phyloP scores from a whole-genome alignment of 2,113 vertebrate species.

The Cynoglossus semilaevis region DNA sequence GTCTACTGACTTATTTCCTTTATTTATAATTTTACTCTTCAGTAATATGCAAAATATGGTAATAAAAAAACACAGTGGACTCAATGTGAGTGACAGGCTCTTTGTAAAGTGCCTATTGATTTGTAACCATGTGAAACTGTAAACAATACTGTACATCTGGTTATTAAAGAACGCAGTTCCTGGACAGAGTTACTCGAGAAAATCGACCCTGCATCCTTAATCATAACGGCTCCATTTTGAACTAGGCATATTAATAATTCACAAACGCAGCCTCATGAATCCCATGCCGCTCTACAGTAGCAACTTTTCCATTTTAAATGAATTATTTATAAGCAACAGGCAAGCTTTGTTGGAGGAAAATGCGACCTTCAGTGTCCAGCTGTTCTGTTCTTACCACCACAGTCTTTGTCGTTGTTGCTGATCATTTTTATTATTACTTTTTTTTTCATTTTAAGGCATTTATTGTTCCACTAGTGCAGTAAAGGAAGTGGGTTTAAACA shows the following conservation, averaged over 20 bases:
- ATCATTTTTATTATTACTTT: too few species aligned
- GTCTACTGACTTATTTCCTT: too few species aligned
- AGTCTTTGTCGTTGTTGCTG: constrained; percentile 10
- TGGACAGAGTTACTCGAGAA: background rate
- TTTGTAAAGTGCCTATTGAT: too few species aligned
- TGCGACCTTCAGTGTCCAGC: constrained; percentile 5
- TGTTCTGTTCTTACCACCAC: constrained; percentile 1
- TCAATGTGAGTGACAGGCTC: too few species aligned
- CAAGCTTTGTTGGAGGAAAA: constrained; percentile 15
- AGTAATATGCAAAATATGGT: too few species aligned
- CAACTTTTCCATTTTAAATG: constrained; percentile 12
- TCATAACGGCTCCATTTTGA: constrained; percentile 4
- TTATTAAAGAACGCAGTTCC: constrained; percentile 1
- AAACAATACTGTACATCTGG: constrained; percentile 10
- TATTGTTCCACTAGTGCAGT: too few species aligned
- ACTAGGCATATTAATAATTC: constrained; percentile 34
- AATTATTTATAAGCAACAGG: constrained; percentile 45
- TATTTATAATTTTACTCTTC: too few species aligned
- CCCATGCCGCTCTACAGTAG: constrained; percentile 11
- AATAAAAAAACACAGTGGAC: too few species aligned
- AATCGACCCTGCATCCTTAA: constrained; percentile 2
- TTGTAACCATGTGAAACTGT: background rate
- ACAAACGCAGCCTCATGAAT: constrained; percentile 5
- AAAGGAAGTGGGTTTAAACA: background rate
- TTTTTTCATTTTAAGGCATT: too few species aligned